Percentiles rank a stretch among this genome's conserved stretches.
Conservation (phyloP, 2,113 vertebrate genomes). For the Chloebia gouldiae region DNA sequence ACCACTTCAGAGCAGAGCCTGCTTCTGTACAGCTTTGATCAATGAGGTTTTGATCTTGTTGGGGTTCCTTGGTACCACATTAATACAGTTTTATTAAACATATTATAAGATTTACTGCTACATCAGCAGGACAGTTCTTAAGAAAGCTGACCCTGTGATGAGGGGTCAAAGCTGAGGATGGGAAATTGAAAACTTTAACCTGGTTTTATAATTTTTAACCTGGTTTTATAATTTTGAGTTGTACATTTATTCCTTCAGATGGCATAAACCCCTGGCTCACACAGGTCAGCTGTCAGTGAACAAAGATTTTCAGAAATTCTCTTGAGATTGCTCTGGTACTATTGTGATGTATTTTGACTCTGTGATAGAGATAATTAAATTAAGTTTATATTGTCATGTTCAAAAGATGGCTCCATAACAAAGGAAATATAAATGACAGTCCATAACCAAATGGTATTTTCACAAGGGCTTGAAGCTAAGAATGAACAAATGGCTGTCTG, state of each 20-base stretch:
- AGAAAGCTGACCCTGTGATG: neutral
- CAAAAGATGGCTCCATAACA: neutral
- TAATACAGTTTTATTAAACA: neutral
- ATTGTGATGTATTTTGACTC: neutral
- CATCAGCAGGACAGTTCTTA: neutral
- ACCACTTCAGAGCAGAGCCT: neutral
- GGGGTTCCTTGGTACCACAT: neutral
- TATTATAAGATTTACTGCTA: neutral
- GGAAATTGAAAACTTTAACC: neutral
- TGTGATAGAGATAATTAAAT: neutral
- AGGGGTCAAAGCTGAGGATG: neutral
- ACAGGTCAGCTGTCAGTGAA: neutral
- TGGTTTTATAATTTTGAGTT: neutral
- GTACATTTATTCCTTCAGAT: neutral
- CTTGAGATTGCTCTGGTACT: neutral
- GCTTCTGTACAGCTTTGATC: neutral
- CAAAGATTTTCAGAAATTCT: neutral
- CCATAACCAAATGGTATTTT: neutral
- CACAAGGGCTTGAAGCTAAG: neutral
- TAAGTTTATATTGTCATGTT: neutral
- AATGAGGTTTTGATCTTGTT: slow-evolving; percentile 28
- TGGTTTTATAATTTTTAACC: neutral
- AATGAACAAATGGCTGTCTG: neutral
- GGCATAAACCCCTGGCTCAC: neutral
- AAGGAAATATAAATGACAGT: neutral